These are phyloP conservation scores for Coremacera marginata DNA, from an alignment of 2,888 invertebrate genomes.

Conservation along the genomic window DNA sequence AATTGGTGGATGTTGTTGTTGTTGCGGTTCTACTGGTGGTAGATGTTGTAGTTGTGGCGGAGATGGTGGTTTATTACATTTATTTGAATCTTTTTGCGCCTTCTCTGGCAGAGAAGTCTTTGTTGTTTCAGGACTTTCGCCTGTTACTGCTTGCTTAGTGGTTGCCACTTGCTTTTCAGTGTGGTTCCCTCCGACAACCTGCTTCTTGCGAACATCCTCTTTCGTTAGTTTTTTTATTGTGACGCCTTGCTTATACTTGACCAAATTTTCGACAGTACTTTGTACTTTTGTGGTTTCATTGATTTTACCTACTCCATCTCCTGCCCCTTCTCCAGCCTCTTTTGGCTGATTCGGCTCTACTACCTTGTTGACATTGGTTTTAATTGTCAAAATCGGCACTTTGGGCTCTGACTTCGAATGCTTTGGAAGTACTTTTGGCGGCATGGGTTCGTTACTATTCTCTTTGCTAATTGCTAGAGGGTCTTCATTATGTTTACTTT, in stretches of 20 bases:
- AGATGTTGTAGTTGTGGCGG: neutral
- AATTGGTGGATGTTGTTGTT: neutral
- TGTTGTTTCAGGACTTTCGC: neutral
- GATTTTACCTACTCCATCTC: conserved; percentile 34
- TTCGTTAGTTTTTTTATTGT: conserved; percentile 62
- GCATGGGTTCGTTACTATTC: conserved; percentile 44
- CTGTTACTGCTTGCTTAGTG: neutral
- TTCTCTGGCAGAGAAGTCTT: neutral
- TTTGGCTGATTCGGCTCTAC: neutral
- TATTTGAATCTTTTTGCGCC: neutral
- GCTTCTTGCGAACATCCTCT: conserved; percentile 30
- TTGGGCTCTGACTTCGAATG: conserved; percentile 17
- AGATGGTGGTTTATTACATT: neutral
- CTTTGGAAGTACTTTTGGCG: conserved; percentile 10
- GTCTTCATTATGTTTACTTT: neutral
- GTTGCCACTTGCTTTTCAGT: neutral
- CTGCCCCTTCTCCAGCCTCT: conserved; percentile 32
- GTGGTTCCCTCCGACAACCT: neutral
- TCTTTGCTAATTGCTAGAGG: neutral
- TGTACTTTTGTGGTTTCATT: conserved; percentile 44
- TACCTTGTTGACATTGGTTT: conserved; percentile 17
- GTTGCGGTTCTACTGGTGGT: neutral
- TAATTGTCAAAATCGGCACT: conserved; percentile 29
- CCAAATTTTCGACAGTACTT: conserved; percentile 56
- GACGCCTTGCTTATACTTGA: conserved; percentile 60